Evolutionary conservation across 2,888 invertebrate species (phyloP).

Genomic region (Julus scandinavius): DNA sequence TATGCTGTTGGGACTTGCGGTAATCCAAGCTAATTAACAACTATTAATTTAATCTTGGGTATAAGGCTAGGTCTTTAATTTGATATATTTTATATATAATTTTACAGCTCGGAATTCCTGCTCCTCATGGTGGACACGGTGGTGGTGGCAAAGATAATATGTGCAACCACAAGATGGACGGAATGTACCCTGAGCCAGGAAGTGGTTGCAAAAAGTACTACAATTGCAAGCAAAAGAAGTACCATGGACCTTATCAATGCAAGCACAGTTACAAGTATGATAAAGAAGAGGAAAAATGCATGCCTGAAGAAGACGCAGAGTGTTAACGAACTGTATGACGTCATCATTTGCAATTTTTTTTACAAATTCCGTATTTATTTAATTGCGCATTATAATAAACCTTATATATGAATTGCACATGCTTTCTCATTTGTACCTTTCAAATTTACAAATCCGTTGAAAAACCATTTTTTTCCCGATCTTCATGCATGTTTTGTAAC

Average conservation of each 20-base stretch:
- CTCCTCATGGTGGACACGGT: no score
- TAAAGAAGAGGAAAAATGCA: neutral
- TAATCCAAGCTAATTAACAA: neutral
- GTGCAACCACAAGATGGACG: neutral
- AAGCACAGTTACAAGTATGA: neutral
- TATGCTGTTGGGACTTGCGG: neutral
- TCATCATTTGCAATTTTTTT: no score
- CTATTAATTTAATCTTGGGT: neutral
- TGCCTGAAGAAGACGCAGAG: neutral
- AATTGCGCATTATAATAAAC: no score
- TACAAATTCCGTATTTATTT: no score
- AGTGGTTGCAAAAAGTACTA: neutral
- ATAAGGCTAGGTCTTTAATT: no score
- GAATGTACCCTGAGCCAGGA: neutral
- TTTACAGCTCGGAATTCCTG: neutral
- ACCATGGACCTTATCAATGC: neutral
- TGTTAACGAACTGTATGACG: neutral
- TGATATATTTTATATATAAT: no score
- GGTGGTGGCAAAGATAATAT: neutral
- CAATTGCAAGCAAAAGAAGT: neutral
- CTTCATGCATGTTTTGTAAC: no score
- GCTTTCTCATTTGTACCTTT: no score
- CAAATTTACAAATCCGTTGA: no score
- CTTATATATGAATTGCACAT: no score
- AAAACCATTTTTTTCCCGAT: no score